Conservation (phyloP, 2,113 vertebrate genomes). For the Chaetodon auriga region DNA sequence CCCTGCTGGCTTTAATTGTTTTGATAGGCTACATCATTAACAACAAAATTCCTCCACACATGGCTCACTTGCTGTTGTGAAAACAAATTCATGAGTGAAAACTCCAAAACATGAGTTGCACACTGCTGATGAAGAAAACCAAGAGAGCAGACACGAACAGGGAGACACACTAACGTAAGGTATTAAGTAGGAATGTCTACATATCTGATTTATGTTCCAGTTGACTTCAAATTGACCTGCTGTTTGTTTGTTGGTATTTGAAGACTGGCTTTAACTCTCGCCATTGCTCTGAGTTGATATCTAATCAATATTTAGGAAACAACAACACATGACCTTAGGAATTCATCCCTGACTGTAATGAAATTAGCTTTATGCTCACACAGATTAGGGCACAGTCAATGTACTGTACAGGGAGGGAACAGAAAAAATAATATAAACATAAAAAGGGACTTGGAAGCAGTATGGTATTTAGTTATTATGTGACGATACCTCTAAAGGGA, state of each 20-base stretch:
- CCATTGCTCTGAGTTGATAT: slow-evolving; percentile 40
- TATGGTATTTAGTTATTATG: background rate
- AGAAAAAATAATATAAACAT: slow-evolving; percentile 1
- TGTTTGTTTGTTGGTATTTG: slow-evolving; percentile 15
- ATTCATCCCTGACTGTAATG: slow-evolving; percentile 5
- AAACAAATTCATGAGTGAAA: no score
- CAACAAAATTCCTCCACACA: no score
- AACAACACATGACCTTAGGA: background rate
- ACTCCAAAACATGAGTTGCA: no score
- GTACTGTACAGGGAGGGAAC: background rate
- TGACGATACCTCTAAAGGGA: no score
- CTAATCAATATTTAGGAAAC: slow-evolving; percentile 47
- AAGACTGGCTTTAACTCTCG: slow-evolving; percentile 34
- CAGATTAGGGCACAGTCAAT: background rate
- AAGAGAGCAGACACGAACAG: no score
- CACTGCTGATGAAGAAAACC: no score
- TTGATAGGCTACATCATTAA: no score
- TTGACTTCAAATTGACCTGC: slow-evolving; percentile 8
- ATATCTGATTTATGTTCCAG: slow-evolving; percentile 15
- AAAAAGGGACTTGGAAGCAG: no score
- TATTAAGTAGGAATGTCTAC: background rate
- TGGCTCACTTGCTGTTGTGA: no score
- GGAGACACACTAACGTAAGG: no score
- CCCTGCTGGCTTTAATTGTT: no score
- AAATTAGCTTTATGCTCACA: background rate